Conservation (phyloP, 2,888 invertebrate species). For the Morpho deidamia region DNA sequence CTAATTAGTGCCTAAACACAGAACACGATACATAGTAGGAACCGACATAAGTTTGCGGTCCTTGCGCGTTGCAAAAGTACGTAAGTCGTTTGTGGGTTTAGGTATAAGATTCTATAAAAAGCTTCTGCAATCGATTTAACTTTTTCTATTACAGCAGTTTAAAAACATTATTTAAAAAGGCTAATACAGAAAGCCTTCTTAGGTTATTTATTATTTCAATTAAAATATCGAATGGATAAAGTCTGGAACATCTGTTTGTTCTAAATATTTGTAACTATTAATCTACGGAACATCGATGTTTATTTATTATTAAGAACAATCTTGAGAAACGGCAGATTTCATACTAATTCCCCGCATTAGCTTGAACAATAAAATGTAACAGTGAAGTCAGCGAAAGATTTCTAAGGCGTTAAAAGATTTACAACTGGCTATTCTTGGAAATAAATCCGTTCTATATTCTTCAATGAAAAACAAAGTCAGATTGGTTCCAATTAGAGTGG, state of each 20-base stretch:
- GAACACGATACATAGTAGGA: no score
- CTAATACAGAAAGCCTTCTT: no score
- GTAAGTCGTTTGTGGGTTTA: no score
- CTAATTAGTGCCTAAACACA: no score
- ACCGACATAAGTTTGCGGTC: no score
- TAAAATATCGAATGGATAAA: neutral
- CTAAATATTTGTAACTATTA: neutral
- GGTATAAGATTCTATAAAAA: no score
- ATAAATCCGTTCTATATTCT: neutral
- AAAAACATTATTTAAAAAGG: no score
- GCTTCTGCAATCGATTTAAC: no score
- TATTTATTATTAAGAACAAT: slow-evolving; percentile 4
- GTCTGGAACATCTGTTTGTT: no score
- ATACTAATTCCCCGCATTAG: neutral
- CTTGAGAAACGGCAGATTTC: slow-evolving; percentile 11
- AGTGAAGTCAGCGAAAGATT: neutral
- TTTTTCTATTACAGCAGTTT: no score
- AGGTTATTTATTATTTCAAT: neutral
- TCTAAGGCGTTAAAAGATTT: neutral
- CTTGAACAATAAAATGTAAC: neutral
- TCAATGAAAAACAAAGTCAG: neutral
- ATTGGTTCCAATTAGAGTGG: no score
- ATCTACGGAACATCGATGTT: neutral
- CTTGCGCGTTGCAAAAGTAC: no score
- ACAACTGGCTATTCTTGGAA: neutral